These are phyloP conservation scores for Rhagophthalmus giganteus DNA, from an alignment of 2,888 invertebrate genomes.

Conservation along the genomic window DNA sequence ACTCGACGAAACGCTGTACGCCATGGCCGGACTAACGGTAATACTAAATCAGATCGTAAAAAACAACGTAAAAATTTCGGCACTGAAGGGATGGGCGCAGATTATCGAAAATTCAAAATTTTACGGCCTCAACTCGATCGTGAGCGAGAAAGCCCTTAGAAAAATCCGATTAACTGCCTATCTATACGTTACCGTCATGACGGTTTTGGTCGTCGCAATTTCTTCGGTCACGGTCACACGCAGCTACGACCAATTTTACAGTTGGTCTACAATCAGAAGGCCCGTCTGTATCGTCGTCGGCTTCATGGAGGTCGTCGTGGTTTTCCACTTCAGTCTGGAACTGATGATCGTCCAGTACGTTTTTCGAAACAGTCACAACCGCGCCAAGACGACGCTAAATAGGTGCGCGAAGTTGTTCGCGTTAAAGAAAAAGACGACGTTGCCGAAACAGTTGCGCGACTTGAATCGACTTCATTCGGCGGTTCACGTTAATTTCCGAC, in stretches of 20 bases:
- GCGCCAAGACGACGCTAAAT: not conserved
- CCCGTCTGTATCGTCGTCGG: slow-evolving; percentile 10
- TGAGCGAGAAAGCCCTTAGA: slow-evolving; percentile 1
- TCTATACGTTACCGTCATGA: slow-evolving; percentile 1
- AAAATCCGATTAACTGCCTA: not conserved
- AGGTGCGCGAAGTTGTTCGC: slow-evolving; percentile 1
- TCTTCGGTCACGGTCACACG: slow-evolving; percentile 4
- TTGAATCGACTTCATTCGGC: slow-evolving; percentile 5
- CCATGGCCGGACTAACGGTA: not conserved
- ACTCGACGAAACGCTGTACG: slow-evolving; percentile 11
- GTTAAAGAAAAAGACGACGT: not conserved
- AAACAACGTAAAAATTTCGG: slow-evolving; percentile 1
- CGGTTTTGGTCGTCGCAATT: not conserved
- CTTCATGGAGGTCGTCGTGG: slow-evolving; percentile 7
- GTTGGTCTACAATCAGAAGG: slow-evolving; percentile 8
- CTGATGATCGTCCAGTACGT: not conserved
- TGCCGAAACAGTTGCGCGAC: slow-evolving; percentile 2
- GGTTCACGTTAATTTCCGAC: not conserved
- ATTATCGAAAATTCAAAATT: slow-evolving; percentile 6
- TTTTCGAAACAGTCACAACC: slow-evolving; percentile 1
- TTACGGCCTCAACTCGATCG: slow-evolving; percentile 7
- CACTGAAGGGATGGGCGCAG: slow-evolving; percentile 2
- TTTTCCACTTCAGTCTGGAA: slow-evolving; percentile 8
- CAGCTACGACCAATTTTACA: slow-evolving; percentile 5
- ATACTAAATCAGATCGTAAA: not conserved